Percentiles rank a stretch among this genome's conserved stretches.
Conservation (phyloP, 53 echinoderm and acorn worm genomes). For the Temnopleurus reevesii region DNA sequence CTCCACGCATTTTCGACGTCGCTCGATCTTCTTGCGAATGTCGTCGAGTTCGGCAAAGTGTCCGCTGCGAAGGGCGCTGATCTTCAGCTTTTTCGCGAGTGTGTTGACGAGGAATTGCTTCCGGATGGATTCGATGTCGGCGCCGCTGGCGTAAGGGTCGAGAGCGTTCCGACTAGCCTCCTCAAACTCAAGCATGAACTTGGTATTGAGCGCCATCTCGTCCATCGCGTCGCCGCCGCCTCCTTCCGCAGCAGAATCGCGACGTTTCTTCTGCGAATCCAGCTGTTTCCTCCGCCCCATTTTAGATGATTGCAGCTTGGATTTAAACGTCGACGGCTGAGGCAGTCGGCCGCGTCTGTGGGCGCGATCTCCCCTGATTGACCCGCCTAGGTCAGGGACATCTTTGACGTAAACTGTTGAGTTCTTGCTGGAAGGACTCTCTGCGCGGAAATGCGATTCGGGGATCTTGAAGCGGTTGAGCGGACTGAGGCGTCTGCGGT, state of each 20-base stretch:
- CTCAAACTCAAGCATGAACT: slow-evolving; percentile 55
- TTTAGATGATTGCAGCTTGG: slow-evolving; percentile 5
- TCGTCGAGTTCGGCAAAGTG: slow-evolving; percentile 85
- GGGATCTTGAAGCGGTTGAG: slow-evolving; percentile 41
- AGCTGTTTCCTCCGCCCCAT: not conserved
- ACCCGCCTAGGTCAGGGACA: slow-evolving; percentile 49
- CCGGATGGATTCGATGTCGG: slow-evolving; percentile 66
- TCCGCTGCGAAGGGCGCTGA: slow-evolving; percentile 77
- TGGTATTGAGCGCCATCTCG: slow-evolving; percentile 18
- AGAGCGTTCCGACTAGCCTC: slow-evolving; percentile 27
- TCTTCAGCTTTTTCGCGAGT: slow-evolving; percentile 75
- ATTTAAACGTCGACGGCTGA: not conserved
- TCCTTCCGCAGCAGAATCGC: not conserved
- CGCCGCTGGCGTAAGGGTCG: slow-evolving; percentile 31
- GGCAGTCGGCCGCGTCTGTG: not conserved
- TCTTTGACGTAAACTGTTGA: slow-evolving; percentile 52
- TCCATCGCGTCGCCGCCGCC: not conserved
- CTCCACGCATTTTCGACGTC: slow-evolving; percentile 73
- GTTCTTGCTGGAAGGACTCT: slow-evolving; percentile 29
- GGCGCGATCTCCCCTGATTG: not conserved
- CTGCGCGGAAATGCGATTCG: slow-evolving; percentile 53
- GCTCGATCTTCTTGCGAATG: slow-evolving; percentile 90
- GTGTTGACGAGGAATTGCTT: slow-evolving; percentile 83
- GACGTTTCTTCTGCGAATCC: slow-evolving; percentile 44
- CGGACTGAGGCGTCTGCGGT: slow-evolving; percentile 36